Conservation (phyloP, 2,888 invertebrate species). For the Apamea epomidion region DNA sequence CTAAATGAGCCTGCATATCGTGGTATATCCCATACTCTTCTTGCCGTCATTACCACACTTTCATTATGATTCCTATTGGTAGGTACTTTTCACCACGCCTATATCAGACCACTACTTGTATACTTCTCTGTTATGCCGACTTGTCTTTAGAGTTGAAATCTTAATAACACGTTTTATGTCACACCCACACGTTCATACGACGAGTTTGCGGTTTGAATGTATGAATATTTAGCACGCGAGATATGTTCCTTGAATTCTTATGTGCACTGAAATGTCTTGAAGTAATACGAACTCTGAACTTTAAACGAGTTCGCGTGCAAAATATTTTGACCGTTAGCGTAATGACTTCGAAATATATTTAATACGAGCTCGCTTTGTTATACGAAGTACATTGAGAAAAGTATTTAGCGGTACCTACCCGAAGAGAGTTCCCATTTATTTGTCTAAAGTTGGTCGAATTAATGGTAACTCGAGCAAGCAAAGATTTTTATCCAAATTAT, state of each 20-base stretch:
- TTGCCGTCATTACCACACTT: constrained; percentile 56
- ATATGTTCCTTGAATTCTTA: constrained; percentile 63
- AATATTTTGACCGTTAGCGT: constrained; percentile 41
- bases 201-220: constrained; percentile 67
- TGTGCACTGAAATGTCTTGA: constrained; percentile 65
- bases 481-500: constrained; percentile 24
- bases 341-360: constrained; percentile 38
- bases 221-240: constrained; percentile 66
- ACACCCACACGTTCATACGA: constrained; percentile 72
- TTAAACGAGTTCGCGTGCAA: constrained; percentile 46
- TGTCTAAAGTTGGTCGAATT: neutral
- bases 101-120: constrained; percentile 60
- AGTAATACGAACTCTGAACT: constrained; percentile 62
- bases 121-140: constrained; percentile 68
- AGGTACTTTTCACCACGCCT: constrained; percentile 63
- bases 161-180: constrained; percentile 79
- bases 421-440: neutral
- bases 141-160: constrained; percentile 78
- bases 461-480: neutral
- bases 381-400: neutral
- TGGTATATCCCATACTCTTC: constrained; percentile 49
- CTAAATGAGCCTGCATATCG: constrained; percentile 36
- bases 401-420: neutral
- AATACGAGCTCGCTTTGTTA: constrained; percentile 16
- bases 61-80: constrained; percentile 60